A percentile compares a stretch with the other conserved stretches of the same genome.
Conservation (phyloP, 2,888 invertebrate species). For the Apamea anceps region DNA sequence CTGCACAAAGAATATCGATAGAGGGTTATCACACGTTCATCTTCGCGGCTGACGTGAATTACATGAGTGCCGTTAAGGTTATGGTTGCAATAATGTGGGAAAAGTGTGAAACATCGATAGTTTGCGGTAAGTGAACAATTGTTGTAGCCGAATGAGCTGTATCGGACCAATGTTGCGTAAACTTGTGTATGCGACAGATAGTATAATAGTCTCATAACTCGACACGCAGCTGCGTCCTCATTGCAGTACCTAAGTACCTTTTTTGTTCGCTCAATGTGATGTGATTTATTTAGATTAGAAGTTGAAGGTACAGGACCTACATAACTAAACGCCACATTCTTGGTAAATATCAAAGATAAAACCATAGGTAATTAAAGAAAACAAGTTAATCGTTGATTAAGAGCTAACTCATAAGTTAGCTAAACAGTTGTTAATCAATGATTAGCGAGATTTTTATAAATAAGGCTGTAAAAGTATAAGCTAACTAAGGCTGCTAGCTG, state of each 20-base stretch:
- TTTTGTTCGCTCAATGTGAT: slow-evolving; percentile 8
- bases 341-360: background rate
- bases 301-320: background rate
- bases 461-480: background rate
- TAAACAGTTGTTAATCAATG: background rate
- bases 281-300: slow-evolving; percentile 8
- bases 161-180: slow-evolving; percentile 66
- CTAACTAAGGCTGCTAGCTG: background rate
- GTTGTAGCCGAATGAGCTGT: slow-evolving; percentile 56
- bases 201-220: slow-evolving; percentile 54
- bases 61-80: slow-evolving; percentile 79
- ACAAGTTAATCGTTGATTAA: background rate
- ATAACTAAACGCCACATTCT: background rate
- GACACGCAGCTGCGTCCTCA: slow-evolving; percentile 27
- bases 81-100: slow-evolving; percentile 79
- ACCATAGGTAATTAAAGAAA: background rate
- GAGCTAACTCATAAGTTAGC: background rate
- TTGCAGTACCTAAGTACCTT: slow-evolving; percentile 7
- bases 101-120: slow-evolving; percentile 84
- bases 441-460: background rate
- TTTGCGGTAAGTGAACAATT: slow-evolving; percentile 77
- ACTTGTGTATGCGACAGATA: slow-evolving; percentile 71
- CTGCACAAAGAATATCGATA: slow-evolving; percentile 64
- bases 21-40: slow-evolving; percentile 68
- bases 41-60: slow-evolving; percentile 67